Base-by-base conservation (phyloP, 2,797 vertebrate genomes). In the Alca torda region DNA sequence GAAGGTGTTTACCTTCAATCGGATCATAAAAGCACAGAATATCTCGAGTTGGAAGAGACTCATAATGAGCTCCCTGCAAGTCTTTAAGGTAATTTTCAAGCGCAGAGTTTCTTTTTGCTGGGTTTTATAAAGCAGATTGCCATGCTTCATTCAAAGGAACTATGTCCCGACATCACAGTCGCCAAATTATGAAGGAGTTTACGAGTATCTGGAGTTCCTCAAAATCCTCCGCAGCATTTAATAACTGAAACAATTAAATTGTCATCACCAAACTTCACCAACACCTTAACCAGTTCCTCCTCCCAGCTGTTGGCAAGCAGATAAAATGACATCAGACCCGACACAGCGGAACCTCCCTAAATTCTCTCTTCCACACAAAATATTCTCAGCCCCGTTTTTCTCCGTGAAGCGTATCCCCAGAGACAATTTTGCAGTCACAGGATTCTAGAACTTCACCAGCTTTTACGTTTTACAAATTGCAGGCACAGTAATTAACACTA, bases 21-120 rank as follows among this genome's bases (percentile, higher is more conserved):
- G 1, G 2, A 3, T 0, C 45, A 30, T 1, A 33, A 30, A n/a
- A 23, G 9, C 10, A 9, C 4, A 3, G 31, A 53, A 10, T 3
- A 30, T 9, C 57, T 17, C 23, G 3, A 53, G 45, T 0, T 10
- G 51, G 72, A 39, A 63, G 48, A 43, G 25, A 67, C n/a, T 37
- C 56, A 3, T 2, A 4, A 23, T 20, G 61, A 53, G 33, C 16
- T 50, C 72, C 45, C 24, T 35, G 2, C 0, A 2, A 65, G 28
- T 10, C 59, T 17, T 56, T 5, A 39, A 64, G 76, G 54, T 8
- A 41, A 37, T 11, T 26, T 26, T 31, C 46, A 33, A 37, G 43
- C 31, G 50, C 51, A 4, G 26, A 4, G 31, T 11, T 48, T 46
- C 51, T 26, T 57, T 41, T 23, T 7, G 31, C 18, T 7, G 51